Evolutionary conservation across 2,797 vertebrate species (phyloP).

Genomic region (Galagoides demidoff): DNA sequence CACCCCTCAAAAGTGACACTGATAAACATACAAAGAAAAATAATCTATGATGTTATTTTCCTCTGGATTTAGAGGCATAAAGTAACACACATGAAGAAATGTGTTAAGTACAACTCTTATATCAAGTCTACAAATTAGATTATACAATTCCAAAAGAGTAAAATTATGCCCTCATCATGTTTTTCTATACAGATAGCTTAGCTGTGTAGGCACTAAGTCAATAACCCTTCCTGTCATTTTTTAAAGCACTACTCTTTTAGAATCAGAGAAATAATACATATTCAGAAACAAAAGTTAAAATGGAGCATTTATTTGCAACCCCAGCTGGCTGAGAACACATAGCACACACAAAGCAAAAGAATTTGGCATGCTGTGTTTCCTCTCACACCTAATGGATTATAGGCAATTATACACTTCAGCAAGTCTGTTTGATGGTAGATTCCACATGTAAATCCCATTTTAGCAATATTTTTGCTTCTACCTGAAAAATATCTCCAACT

Average conservation of each 20-base stretch:
- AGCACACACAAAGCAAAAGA: background rate
- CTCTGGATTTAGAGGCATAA: background rate
- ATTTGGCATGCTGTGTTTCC: accelerated
- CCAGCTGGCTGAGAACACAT: background rate
- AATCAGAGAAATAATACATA: conserved; percentile 15
- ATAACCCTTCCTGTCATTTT: background rate
- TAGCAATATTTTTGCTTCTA: conserved; percentile 3
- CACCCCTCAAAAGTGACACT: background rate
- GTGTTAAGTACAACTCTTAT: background rate
- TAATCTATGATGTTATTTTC: background rate
- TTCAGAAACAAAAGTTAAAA: conserved; percentile 9
- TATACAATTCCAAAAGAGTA: background rate
- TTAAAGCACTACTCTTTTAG: conserved; percentile 16
- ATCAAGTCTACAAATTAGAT: background rate
- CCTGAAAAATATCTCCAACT: background rate
- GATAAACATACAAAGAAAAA: background rate
- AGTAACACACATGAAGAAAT: background rate
- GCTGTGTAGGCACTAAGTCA: background rate
- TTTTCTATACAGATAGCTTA: background rate
- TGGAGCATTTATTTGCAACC: background rate
- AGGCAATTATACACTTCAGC: background rate
- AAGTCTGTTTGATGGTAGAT: background rate
- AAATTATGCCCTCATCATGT: background rate
- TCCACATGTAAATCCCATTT: background rate
- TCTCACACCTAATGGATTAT: background rate